Evolutionary conservation across 2,797 vertebrate genomes (phyloP).

Genomic region (Sebastes aleutianus): DNA sequence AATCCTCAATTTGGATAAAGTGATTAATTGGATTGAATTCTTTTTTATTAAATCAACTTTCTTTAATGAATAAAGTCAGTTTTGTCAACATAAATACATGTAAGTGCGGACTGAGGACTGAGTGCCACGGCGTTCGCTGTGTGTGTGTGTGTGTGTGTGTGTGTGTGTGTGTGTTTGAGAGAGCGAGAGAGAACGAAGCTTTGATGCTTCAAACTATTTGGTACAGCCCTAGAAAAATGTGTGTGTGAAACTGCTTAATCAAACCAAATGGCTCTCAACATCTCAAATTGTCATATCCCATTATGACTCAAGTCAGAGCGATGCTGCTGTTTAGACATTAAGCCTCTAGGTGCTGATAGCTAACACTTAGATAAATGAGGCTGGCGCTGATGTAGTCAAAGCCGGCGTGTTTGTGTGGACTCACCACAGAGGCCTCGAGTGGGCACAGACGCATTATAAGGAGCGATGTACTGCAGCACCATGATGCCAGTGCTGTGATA

Average conservation of each 20-base stretch:
- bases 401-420: constrained; percentile 48
- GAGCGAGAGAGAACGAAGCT: too few species aligned
- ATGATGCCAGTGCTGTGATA: constrained; percentile 96
- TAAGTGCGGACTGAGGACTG: too few species aligned
- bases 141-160: too few species aligned
- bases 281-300: constrained; percentile 50
- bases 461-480: constrained; percentile 89
- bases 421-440: constrained; percentile 97
- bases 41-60: too few species aligned
- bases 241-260: constrained; percentile 27
- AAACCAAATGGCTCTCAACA: constrained; percentile 41
- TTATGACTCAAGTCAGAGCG: constrained; percentile 43
- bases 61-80: too few species aligned
- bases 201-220: too few species aligned
- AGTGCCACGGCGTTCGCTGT: too few species aligned
- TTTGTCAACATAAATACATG: too few species aligned
- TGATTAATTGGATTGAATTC: too few species aligned
- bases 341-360: constrained; percentile 40
- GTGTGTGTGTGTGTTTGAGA: too few species aligned
- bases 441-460: constrained; percentile 81
- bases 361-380: constrained; percentile 46
- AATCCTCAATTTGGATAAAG: too few species aligned
- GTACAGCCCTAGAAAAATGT: neutral
- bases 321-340: constrained; percentile 43
- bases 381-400: constrained; percentile 35